phyloP scores from a whole-genome alignment of 2,888 invertebrate genomes.

The Pammene fasciana region DNA sequence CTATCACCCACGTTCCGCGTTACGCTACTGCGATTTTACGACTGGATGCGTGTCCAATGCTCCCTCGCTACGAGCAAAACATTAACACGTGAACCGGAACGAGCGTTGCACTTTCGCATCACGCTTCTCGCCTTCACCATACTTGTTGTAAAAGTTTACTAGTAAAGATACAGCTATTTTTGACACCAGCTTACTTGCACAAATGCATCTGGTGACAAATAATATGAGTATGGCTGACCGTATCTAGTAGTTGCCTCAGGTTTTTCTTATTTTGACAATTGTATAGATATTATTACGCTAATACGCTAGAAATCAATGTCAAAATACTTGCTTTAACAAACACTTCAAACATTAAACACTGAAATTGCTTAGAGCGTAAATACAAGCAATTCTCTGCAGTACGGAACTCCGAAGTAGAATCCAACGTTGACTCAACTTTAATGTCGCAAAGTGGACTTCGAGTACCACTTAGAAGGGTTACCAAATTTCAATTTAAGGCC shows the following conservation, averaged over 20 bases:
- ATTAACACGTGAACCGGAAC: constrained; percentile 24
- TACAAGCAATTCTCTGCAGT: neutral
- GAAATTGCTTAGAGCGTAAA: neutral
- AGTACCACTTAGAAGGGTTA: constrained; percentile 44
- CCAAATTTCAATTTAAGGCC: constrained; percentile 53
- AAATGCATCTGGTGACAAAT: constrained; percentile 5
- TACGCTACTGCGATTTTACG: constrained; percentile 12
- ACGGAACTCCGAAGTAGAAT: neutral
- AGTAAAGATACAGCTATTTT: constrained; percentile 22
- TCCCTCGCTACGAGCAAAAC: constrained; percentile 19
- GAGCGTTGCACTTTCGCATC: constrained; percentile 30
- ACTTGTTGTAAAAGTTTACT: constrained; percentile 1
- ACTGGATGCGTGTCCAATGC: constrained; percentile 45
- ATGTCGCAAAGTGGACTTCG: constrained; percentile 42
- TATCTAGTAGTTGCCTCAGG: too few species aligned
- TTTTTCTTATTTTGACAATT: too few species aligned
- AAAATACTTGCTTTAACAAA: too few species aligned
- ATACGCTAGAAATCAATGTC: too few species aligned
- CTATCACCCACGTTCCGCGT: neutral
- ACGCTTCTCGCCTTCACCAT: constrained; percentile 15
- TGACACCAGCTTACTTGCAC: constrained; percentile 23
- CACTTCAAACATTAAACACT: neutral
- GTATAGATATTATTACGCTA: too few species aligned
- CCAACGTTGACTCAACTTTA: constrained; percentile 42
- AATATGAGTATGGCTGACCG: too few species aligned